Base-by-base conservation (phyloP, 2,113 vertebrate species). In the Callithrix jacchus region DNA sequence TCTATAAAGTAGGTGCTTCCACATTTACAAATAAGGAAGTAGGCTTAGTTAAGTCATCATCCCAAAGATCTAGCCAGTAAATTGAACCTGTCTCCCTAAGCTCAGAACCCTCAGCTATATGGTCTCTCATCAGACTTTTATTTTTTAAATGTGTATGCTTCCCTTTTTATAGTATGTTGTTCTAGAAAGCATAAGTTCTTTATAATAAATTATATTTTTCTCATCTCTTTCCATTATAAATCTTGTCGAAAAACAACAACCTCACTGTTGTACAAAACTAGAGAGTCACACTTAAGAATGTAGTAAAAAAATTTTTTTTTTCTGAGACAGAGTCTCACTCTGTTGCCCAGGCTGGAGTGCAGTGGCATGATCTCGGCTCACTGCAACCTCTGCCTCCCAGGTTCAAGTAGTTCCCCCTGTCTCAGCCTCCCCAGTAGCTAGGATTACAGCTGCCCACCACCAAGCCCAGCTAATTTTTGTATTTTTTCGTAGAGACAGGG, bases 221-320 rank as follows among this genome's bases (percentile, higher is more conserved):
- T 97, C 47, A 89, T 45, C 54, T 71, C n/a, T 91, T 87, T 84
- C 56, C 70, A 89, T 68, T 84, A 42, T 56, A 94, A 95, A 77
- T 85, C 74, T 64, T n/a, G 42, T 47, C 23, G 32, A 82, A 94
- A 91, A 83, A 71, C 23, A 81, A 88, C 45, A 23, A 81, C 23
- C 13, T n/a, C 8, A 91, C 56, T 16, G 5, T 64, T 84, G 68
- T 56, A 89, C 13, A 58, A 90, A 96, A 93, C 61, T 61, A 61
- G 8, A 83, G 64, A 85, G 49, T 94, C 20, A 42, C 14, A 64
- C 23, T 94, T 89, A 77, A 68, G 30, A 64, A 40, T 70, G 64
- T 8, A 64, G 61, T 13, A 25, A 20, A 54, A 54, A 54, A 54
- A 61, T 30, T 61, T 61, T 27, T 64, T 30, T 64, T 64, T 30